Evolutionary conservation across 2,797 vertebrate genomes (phyloP).

Genomic region (Phrynocephalus forsythii): DNA sequence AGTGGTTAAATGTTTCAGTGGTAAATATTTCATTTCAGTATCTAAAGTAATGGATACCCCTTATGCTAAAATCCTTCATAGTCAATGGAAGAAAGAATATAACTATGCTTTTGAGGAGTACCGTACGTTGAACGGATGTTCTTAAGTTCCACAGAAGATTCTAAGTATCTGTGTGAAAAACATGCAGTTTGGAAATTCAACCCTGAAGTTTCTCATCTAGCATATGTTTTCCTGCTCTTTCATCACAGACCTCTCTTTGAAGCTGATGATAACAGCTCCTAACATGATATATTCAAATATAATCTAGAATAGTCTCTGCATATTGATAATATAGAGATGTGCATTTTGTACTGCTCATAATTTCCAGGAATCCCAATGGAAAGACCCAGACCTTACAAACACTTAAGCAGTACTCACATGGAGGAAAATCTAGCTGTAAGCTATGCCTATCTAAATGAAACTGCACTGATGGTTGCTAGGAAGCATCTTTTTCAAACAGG

Average conservation of each 20-base stretch:
- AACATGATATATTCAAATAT: background rate
- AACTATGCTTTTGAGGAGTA: background rate
- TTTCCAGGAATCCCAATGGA: too few relatives aligned
- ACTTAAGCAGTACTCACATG: too few relatives aligned
- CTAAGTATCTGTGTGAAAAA: background rate
- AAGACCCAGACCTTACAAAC: too few relatives aligned
- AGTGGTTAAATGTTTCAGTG: slow-evolving; percentile 18
- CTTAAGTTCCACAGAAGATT: background rate
- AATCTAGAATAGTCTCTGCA: background rate
- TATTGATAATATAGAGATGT: background rate
- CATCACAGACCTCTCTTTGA: background rate
- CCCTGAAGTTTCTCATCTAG: background rate
- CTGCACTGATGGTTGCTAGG: too few relatives aligned
- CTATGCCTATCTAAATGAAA: too few relatives aligned
- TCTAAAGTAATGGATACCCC: background rate
- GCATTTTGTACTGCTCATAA: too few relatives aligned
- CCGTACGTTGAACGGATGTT: background rate
- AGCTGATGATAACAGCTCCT: background rate
- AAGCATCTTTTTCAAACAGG: too few relatives aligned
- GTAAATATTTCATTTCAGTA: slow-evolving; percentile 1
- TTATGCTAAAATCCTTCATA: slow-evolving; percentile 1
- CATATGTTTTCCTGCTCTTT: background rate
- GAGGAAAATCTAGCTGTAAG: too few relatives aligned
- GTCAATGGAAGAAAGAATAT: slow-evolving; percentile 10
- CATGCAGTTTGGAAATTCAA: background rate